These are phyloP conservation scores for Dasyurus viverrinus DNA, from an alignment of 2,113 vertebrate genomes.

Conservation along the genomic window DNA sequence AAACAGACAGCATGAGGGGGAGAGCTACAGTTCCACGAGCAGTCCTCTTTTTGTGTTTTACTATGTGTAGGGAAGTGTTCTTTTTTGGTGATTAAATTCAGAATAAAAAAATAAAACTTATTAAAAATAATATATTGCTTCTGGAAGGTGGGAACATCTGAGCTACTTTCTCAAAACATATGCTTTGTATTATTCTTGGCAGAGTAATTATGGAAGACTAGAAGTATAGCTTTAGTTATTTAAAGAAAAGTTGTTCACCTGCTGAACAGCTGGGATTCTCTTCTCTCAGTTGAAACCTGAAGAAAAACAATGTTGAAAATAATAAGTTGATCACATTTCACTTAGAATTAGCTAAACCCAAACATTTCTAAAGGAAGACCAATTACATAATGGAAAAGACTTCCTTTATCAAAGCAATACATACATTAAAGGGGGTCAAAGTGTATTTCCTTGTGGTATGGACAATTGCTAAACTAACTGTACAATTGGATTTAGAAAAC, in stretches of 20 bases:
- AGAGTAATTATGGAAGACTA: constrained; percentile 36
- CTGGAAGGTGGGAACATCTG: neutral
- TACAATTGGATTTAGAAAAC: neutral
- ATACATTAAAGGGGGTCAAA: neutral
- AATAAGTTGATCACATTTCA: constrained; percentile 41
- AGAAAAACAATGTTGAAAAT: constrained; percentile 43
- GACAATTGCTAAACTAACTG: neutral
- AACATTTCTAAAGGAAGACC: neutral
- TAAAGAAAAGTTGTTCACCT: constrained; percentile 79
- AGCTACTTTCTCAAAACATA: constrained; percentile 30
- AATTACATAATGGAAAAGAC: neutral
- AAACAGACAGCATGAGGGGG: neutral
- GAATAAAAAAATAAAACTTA: neutral
- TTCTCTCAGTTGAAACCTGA: constrained; percentile 64
- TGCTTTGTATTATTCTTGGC: constrained; percentile 22
- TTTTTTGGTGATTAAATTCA: neutral
- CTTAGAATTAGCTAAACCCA: neutral
- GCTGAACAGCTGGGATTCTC: constrained; percentile 73
- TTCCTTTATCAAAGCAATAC: neutral
- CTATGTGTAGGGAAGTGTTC: neutral
- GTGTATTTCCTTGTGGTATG: neutral
- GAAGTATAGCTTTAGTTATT: constrained; percentile 26
- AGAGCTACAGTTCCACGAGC: neutral
- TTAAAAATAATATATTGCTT: neutral
- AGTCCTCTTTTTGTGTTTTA: neutral